Evolutionary conservation across 2,113 vertebrate genomes (phyloP).

Genomic region (Rhinogobius similis): DNA sequence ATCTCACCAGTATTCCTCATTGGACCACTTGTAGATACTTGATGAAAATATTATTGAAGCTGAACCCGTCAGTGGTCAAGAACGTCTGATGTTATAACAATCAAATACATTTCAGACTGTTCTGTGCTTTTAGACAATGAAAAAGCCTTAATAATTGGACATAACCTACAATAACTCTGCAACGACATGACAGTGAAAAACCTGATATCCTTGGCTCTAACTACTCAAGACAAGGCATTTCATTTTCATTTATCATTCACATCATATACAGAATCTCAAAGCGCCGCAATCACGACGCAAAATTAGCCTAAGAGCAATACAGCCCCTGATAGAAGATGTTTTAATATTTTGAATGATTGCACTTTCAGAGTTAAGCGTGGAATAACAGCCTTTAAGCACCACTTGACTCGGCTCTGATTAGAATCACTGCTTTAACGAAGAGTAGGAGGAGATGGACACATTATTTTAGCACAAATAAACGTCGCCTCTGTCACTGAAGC

Average conservation of each 20-base stretch:
- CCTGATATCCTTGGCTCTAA: neutral
- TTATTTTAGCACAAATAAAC: neutral
- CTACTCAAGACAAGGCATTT: too few relatives aligned
- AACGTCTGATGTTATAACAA: too few relatives aligned
- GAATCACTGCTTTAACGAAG: neutral
- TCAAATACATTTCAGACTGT: too few relatives aligned
- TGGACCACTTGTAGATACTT: too few relatives aligned
- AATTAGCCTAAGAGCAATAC: neutral
- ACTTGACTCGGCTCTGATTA: neutral
- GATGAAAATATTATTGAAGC: too few relatives aligned
- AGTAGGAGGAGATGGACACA: conserved; percentile 1
- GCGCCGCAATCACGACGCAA: neutral
- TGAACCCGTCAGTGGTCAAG: too few relatives aligned
- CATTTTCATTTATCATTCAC: too few relatives aligned
- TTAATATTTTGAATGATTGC: neutral
- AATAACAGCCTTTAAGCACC: neutral
- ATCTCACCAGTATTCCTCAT: too few relatives aligned
- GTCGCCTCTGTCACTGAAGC: neutral
- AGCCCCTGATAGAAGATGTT: neutral
- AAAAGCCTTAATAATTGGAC: too few relatives aligned
- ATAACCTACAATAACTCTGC: neutral
- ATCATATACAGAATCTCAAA: too few relatives aligned
- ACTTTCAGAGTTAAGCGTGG: neutral
- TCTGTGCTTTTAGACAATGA: too few relatives aligned
- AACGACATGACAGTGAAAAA: neutral